phyloP scores from a whole-genome alignment of 2,888 invertebrate species.

The Leptogaster cylindrica region DNA sequence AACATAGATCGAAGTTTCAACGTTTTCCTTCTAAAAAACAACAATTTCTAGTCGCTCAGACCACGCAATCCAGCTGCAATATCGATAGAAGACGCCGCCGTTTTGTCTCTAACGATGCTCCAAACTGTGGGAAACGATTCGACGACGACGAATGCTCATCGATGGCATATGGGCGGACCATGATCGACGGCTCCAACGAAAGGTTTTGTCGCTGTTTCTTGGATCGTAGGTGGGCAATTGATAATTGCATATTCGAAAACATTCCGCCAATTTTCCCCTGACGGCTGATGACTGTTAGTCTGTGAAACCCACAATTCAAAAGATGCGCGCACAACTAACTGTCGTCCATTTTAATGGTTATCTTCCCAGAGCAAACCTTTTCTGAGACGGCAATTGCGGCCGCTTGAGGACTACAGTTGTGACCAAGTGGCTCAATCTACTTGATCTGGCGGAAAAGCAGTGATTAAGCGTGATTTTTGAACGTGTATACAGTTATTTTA shows the following conservation, averaged over 20 bases:
- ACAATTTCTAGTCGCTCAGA: too few relatives aligned
- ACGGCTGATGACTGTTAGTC: background rate
- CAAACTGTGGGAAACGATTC: background rate
- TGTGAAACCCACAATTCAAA: constrained; percentile 10
- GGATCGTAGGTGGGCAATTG: constrained; percentile 17
- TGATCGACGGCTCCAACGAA: constrained; percentile 22
- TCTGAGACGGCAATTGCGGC: too few relatives aligned
- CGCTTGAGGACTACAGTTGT: background rate
- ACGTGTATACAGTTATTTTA: constrained; percentile 3
- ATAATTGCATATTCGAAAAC: constrained; percentile 1
- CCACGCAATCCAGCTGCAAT: too few relatives aligned
- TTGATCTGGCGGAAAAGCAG: background rate
- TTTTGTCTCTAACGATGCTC: constrained; percentile 27
- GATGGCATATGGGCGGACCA: background rate
- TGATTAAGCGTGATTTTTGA: background rate
- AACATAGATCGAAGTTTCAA: background rate
- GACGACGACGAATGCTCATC: background rate
- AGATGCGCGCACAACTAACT: background rate
- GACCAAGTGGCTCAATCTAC: background rate
- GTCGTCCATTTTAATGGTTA: constrained; percentile 16
- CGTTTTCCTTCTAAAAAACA: too few relatives aligned
- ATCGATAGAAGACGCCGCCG: constrained; percentile 6
- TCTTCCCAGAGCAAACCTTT: too few relatives aligned
- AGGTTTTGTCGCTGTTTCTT: background rate
- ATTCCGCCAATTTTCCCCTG: background rate